Percentiles rank a stretch among this genome's conserved stretches.
Conservation (phyloP, 1,140 invertebrate species). For the Anthonomus grandis region DNA sequence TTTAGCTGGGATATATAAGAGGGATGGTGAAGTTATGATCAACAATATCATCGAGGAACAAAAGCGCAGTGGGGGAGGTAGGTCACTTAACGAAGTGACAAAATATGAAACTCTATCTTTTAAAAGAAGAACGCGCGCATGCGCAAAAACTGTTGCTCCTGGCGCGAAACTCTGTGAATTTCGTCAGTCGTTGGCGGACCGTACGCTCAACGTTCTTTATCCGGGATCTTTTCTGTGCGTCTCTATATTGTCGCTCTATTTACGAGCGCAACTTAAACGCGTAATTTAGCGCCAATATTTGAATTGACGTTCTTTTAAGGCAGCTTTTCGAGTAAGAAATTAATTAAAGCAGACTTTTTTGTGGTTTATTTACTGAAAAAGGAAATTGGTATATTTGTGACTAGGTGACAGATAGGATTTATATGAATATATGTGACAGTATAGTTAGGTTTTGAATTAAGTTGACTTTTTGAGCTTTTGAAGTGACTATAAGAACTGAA, state of each 20-base stretch:
- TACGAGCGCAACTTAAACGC: not conserved
- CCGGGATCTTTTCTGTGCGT: no score
- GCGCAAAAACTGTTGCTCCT: slow-evolving; percentile 24
- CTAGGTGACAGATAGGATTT: no score
- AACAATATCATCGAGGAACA: slow-evolving; percentile 18
- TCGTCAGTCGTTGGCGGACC: slow-evolving; percentile 18
- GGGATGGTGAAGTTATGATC: no score
- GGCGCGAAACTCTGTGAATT: slow-evolving; percentile 2
- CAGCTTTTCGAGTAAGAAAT: not conserved
- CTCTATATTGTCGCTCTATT: not conserved
- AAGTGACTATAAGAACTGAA: no score
- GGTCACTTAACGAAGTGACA: slow-evolving; percentile 26
- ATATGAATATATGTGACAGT: no score
- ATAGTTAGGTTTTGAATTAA: no score
- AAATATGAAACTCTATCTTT: slow-evolving; percentile 19
- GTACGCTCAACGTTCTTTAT: slow-evolving; percentile 5
- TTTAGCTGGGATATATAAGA: slow-evolving; percentile 9
- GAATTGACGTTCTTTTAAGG: no score
- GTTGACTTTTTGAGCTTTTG: no score
- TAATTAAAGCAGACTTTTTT: no score
- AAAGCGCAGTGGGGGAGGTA: no score
- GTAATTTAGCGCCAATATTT: not conserved
- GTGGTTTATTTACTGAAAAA: no score
- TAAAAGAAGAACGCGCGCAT: not conserved
- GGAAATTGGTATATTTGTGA: no score